Conservation (phyloP, 2,888 invertebrate species). For the Lordiphosa fenestrarum region DNA sequence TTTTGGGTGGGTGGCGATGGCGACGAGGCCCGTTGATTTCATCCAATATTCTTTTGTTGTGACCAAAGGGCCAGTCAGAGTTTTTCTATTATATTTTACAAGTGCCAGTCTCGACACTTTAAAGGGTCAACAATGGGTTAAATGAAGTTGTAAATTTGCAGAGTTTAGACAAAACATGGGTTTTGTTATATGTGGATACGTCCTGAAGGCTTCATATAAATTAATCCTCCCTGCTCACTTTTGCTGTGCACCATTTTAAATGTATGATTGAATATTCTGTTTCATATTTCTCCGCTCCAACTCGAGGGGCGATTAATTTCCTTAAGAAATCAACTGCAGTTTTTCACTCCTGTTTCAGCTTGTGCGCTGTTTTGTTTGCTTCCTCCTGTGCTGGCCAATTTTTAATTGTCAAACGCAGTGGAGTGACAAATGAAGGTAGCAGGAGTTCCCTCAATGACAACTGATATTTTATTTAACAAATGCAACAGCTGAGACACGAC, state of each 20-base stretch:
- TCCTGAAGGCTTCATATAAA: too few species aligned
- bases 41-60: slow-evolving; percentile 31
- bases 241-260: too few species aligned
- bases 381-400: slow-evolving; percentile 45
- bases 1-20: background rate
- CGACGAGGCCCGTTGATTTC: slow-evolving; percentile 5
- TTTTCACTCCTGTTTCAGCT: slow-evolving; percentile 25
- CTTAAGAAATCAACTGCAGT: slow-evolving; percentile 30
- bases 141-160: slow-evolving; percentile 3
- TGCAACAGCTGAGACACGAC: slow-evolving; percentile 55
- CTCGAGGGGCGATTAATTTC: slow-evolving; percentile 27
- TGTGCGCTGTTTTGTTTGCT: background rate
- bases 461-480: slow-evolving; percentile 66
- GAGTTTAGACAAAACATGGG: too few species aligned
- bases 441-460: slow-evolving; percentile 55
- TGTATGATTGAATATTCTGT: background rate
- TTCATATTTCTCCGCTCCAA: too few species aligned
- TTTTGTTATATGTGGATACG: too few species aligned
- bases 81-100: slow-evolving; percentile 30
- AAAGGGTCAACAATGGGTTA: slow-evolving; percentile 19
- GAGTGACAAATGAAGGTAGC: slow-evolving; percentile 60
- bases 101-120: slow-evolving; percentile 41
- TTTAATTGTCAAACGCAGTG: slow-evolving; percentile 69
- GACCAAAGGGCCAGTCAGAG: slow-evolving; percentile 14
- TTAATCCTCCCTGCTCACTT: too few species aligned